Conservation (phyloP, 2,888 invertebrate genomes). For the Tenthredo notha region DNA sequence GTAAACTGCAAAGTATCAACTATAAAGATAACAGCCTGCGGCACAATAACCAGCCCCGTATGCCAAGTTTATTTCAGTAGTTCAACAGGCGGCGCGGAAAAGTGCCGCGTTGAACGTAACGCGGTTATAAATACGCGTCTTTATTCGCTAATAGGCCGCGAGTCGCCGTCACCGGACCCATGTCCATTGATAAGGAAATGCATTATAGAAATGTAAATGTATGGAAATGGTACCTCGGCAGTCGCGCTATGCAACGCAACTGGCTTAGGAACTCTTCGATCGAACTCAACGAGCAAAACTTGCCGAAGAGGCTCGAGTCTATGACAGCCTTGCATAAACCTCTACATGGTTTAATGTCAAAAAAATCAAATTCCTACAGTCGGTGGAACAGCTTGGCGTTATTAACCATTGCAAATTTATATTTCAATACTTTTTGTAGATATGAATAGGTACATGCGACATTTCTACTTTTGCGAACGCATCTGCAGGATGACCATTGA, state of each 20-base stretch:
- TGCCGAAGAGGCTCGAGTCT: conserved; percentile 47
- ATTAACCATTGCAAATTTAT: not conserved
- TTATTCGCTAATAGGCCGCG: conserved; percentile 56
- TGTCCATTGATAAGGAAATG: conserved; percentile 67
- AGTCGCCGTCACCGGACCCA: conserved; percentile 56
- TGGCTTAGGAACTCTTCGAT: conserved; percentile 59
- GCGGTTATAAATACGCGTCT: conserved; percentile 52
- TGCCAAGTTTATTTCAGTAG: conserved; percentile 52
- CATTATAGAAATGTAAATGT: conserved; percentile 71
- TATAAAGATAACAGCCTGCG: conserved; percentile 52
- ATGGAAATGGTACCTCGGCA: conserved; percentile 68
- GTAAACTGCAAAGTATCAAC: conserved; percentile 53
- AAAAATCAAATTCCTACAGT: not conserved
- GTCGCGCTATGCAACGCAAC: conserved; percentile 60
- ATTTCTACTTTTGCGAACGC: not conserved
- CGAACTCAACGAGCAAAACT: conserved; percentile 14
- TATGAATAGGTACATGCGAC: not conserved
- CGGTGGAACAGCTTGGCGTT: not conserved
- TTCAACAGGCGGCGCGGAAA: conserved; percentile 44
- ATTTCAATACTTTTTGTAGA: not conserved
- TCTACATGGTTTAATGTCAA: not conserved
- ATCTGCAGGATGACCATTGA: not conserved
- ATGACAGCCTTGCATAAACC: conserved; percentile 41
- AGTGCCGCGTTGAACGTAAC: conserved; percentile 36
- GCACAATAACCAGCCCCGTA: conserved; percentile 52